A percentile compares a stretch with the other conserved stretches of the same genome.
These are phyloP conservation scores for Encarsia formosa DNA, from an alignment of 2,888 invertebrate genomes.

Conservation along the genomic window DNA sequence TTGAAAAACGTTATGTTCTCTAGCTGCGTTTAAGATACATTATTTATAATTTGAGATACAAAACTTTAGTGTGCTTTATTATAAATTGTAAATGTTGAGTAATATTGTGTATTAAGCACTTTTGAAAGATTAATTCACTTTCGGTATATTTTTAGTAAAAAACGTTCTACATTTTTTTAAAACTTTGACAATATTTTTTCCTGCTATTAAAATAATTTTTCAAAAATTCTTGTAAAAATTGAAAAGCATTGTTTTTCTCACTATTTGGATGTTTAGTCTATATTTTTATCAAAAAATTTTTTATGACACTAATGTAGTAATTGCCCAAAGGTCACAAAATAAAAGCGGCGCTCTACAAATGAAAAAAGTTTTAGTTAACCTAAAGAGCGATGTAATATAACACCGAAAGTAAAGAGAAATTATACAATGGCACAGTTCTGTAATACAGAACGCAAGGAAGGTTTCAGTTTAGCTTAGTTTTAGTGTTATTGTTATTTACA, in stretches of 20 bases:
- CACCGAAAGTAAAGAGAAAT: constrained; percentile 20
- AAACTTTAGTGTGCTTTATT: constrained; percentile 19
- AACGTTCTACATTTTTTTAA: not conserved
- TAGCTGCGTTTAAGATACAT: constrained; percentile 8
- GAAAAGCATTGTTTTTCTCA: not conserved
- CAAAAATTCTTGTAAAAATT: constrained; percentile 4
- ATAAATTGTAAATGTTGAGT: constrained; percentile 17
- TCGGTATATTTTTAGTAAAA: constrained; percentile 9
- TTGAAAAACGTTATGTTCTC: constrained; percentile 4
- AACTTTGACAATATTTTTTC: constrained; percentile 8
- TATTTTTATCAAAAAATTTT: constrained; percentile 14
- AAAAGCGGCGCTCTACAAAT: constrained; percentile 17
- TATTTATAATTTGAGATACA: constrained; percentile 14
- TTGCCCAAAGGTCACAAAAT: constrained; percentile 36
- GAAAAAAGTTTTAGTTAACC: constrained; percentile 3
- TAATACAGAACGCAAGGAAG: constrained; percentile 19
- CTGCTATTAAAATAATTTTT: constrained; percentile 22
- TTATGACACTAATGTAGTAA: constrained; percentile 13
- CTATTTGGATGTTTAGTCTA: constrained; percentile 4
- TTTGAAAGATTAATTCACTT: constrained; percentile 18
- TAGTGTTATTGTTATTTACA: constrained; percentile 27
- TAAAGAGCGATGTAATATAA: constrained; percentile 9
- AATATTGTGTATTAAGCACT: constrained; percentile 15
- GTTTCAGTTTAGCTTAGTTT: constrained; percentile 15
- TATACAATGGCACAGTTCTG: constrained; percentile 28